Percentiles rank a stretch among this genome's conserved stretches.
Conservation (phyloP, 2,797 vertebrate genomes). For the Coregonus sp. region DNA sequence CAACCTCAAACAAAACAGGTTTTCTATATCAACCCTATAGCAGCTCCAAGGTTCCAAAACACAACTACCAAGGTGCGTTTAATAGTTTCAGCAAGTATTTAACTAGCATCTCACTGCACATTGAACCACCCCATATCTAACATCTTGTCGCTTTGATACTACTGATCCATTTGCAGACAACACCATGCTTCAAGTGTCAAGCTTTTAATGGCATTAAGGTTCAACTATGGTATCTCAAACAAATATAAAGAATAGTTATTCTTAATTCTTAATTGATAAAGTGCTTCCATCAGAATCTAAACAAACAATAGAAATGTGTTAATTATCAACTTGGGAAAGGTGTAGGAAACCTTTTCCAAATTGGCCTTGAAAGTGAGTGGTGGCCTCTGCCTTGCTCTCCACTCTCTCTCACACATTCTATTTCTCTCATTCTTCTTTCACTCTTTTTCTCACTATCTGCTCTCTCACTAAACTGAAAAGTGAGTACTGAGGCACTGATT, state of each 20-base stretch:
- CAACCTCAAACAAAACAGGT: constrained; percentile 65
- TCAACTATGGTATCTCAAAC: not conserved
- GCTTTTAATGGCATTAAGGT: not conserved
- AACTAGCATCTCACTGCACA: constrained; percentile 35
- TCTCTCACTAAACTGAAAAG: not conserved
- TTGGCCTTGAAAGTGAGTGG: no score
- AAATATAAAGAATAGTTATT: no score
- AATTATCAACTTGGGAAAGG: no score
- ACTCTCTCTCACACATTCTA: not conserved
- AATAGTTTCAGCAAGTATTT: constrained; percentile 34
- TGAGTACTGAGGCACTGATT: not conserved
- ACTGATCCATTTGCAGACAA: not conserved
- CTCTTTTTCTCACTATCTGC: not conserved
- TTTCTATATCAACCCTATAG: constrained; percentile 68
- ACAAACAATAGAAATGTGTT: no score
- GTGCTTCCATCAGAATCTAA: no score
- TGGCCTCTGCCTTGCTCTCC: no score
- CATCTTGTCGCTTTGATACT: constrained; percentile 30
- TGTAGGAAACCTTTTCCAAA: no score
- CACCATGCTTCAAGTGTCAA: not conserved
- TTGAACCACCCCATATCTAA: constrained; percentile 26
- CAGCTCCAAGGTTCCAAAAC: constrained; percentile 63
- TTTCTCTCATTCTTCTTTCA: not conserved
- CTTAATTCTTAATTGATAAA: no score
- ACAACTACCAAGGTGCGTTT: constrained; percentile 62